Base-by-base conservation (phyloP, 2,797 vertebrate species). In the Crypturellus tataupa region DNA sequence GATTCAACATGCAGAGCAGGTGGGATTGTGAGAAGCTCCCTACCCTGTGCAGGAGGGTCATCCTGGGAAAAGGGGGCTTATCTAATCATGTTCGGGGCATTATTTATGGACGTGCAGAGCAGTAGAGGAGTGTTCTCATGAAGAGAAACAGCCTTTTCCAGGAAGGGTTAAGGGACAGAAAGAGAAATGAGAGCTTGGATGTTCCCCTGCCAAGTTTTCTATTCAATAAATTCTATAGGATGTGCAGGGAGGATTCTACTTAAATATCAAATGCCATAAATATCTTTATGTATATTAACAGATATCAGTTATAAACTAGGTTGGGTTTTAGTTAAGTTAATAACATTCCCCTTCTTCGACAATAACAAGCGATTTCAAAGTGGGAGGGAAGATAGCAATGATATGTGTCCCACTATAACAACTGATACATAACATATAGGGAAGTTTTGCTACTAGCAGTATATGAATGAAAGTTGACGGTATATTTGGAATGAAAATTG, bases 71-170 rank as follows among this genome's bases (percentile, higher is more conserved):
- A 33, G 9, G 10, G 14, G 3, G 20, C 56, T 93, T 95, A 90
- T 77, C 94, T 95, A 91, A 93, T 93, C 77, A 0, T 5, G 19
- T 60, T 76, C 13, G 10, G 1, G 3, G 77, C 56, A 71, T 95
- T 95, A 94, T 96, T 95, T 95, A 90, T 93, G 94, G 96, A 94
- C 18, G 71, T 80, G 62, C 25, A n/a, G 90, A 82, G 80, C 86
- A 60, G 59, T 63, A 35, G 76, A 80, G 77, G 37, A 58, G 85
- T 90, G 90, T 64, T 89, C 86, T 93, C 37, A 6, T 82, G 71
- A 90, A 94, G 58, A 75, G 90, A 82, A 92, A 77, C 56, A 87
- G 60, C 51, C 47, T 94, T 94, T 93, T 93, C 68, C 71, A 64
- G 1, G 8, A 94, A 89, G 59, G 25, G 40, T 24, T 44, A 23